A percentile compares a stretch with the other conserved stretches of the same genome.
These are phyloP conservation scores for Netelia fuscicornis DNA, from an alignment of 2,888 invertebrate species.

Conservation along the genomic window DNA sequence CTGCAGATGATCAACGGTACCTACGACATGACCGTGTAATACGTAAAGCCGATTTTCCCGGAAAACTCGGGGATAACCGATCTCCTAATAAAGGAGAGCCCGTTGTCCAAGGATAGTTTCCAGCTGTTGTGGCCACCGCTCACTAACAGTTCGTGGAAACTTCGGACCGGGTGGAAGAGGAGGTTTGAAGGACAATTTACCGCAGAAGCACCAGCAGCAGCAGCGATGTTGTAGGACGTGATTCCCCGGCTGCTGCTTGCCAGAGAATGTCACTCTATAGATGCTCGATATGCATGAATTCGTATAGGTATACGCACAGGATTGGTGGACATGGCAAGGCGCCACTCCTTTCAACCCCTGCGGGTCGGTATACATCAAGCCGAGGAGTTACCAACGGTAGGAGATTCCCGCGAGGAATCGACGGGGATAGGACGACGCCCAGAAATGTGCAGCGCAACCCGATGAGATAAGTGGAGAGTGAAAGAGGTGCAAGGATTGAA, in stretches of 20 bases:
- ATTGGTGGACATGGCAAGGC: neutral
- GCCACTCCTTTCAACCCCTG: neutral
- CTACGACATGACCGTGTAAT: slow-evolving; percentile 11
- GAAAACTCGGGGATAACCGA: slow-evolving; percentile 43
- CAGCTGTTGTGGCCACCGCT: neutral
- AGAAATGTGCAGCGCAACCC: neutral
- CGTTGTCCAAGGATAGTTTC: neutral
- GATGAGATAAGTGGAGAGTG: slow-evolving; percentile 6
- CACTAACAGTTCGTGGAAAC: slow-evolving; percentile 32
- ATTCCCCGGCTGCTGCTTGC: slow-evolving; percentile 4
- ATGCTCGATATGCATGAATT: neutral
- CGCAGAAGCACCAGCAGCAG: slow-evolving; percentile 14
- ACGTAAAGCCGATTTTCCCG: slow-evolving; percentile 33
- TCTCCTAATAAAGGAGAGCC: slow-evolving; percentile 5
- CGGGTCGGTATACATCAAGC: neutral
- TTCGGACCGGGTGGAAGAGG: slow-evolving; percentile 53
- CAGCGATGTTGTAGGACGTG: neutral
- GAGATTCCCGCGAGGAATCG: neutral
- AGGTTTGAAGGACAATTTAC: slow-evolving; percentile 51
- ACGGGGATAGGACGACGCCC: slow-evolving; percentile 5
- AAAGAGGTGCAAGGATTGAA: neutral
- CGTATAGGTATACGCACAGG: neutral
- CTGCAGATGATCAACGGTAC: neutral
- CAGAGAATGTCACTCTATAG: slow-evolving; percentile 10
- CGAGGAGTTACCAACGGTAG: slow-evolving; percentile 29